phyloP scores from a whole-genome alignment of 2,888 invertebrate species.

The Cheilosia pagana region DNA sequence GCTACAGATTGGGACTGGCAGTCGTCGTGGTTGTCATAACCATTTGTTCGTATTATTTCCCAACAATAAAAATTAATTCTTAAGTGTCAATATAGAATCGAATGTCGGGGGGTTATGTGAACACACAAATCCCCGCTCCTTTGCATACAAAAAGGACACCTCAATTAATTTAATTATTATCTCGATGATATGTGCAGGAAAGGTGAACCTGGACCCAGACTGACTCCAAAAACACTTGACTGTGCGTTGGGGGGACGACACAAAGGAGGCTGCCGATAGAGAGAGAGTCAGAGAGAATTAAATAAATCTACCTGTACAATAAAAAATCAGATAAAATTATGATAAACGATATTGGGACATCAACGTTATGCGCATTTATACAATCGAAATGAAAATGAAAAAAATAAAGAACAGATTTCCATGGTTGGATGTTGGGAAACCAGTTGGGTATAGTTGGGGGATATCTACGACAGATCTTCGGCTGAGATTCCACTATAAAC shows the following conservation, averaged over 20 bases:
- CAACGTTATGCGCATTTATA: constrained; percentile 48
- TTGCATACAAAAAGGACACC: constrained; percentile 56
- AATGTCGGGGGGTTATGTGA: not conserved
- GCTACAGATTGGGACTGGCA: not conserved
- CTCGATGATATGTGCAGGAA: constrained; percentile 29
- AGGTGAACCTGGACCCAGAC: constrained; percentile 16
- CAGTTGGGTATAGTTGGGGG: constrained; percentile 18
- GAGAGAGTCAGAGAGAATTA: constrained; percentile 22
- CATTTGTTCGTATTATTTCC: constrained; percentile 71
- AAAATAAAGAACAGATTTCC: constrained; percentile 11
- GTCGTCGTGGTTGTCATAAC: constrained; percentile 51
- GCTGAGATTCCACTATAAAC: constrained; percentile 16
- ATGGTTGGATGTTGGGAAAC: constrained; percentile 29
- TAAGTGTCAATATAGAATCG: constrained; percentile 69
- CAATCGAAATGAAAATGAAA: constrained; percentile 4
- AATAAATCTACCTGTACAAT: constrained; percentile 61
- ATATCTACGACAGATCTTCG: constrained; percentile 12
- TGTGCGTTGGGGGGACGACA: not conserved
- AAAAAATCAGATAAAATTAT: constrained; percentile 68
- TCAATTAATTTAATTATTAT: constrained; percentile 72
- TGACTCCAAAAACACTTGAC: constrained; percentile 38
- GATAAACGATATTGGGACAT: constrained; percentile 68
- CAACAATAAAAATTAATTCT: constrained; percentile 74
- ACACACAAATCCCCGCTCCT: constrained; percentile 32
- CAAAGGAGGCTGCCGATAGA: constrained; percentile 1